These are phyloP conservation scores for Conchocele bisecta DNA, from an alignment of 2,888 invertebrate species.

Conservation along the genomic window DNA sequence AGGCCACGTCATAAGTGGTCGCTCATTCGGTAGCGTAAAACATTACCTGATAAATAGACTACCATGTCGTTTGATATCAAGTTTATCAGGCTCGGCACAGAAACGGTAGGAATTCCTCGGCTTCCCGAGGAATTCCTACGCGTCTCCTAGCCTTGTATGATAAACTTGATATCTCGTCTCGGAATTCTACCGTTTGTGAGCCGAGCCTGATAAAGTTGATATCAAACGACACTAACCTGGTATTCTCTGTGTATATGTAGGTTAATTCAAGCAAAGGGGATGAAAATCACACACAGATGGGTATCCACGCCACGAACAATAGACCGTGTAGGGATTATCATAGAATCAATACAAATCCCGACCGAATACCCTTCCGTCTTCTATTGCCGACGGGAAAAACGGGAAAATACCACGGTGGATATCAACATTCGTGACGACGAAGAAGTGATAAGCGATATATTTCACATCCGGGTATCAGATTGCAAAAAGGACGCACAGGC, in stretches of 20 bases:
- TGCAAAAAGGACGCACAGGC: slow-evolving; percentile 34
- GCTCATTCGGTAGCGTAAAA: no score
- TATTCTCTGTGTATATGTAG: slow-evolving; percentile 13
- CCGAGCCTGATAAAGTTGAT: no score
- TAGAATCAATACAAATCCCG: slow-evolving; percentile 41
- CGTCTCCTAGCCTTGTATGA: no score
- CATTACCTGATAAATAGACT: no score
- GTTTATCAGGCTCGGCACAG: no score
- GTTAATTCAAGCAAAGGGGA: slow-evolving; percentile 43
- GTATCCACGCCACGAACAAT: slow-evolving; percentile 7
- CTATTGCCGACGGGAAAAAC: slow-evolving; percentile 49
- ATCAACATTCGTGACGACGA: slow-evolving; percentile 33
- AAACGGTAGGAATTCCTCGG: no score
- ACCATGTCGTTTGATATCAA: no score
- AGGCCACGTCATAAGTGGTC: no score
- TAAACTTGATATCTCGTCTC: no score
- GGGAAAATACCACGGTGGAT: slow-evolving; percentile 38
- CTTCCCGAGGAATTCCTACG: no score
- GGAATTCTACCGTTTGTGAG: no score
- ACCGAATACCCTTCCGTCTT: slow-evolving; percentile 28
- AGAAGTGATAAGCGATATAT: slow-evolving; percentile 44
- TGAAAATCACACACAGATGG: slow-evolving; percentile 26
- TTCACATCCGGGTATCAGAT: slow-evolving; percentile 43
- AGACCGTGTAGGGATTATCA: slow-evolving; percentile 33
- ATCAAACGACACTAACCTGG: no score